These are phyloP conservation scores for Anniella stebbinsi DNA, from an alignment of 2,797 vertebrate species.

Conservation along the genomic window DNA sequence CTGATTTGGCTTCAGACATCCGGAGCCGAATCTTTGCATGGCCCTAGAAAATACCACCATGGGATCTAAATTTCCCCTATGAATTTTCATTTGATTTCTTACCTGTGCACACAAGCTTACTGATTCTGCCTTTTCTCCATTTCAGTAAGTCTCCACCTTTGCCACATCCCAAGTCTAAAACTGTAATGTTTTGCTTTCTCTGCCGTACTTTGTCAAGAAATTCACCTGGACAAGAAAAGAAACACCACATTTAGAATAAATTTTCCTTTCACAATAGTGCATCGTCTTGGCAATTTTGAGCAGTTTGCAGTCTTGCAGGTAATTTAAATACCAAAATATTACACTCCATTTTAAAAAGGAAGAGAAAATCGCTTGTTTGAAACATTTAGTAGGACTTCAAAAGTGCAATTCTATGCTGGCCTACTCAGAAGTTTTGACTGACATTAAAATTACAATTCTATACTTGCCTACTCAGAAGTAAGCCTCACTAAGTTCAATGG, in stretches of 20 bases:
- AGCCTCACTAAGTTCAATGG: neutral
- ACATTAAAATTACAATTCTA: neutral
- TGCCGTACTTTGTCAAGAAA: conserved; percentile 86
- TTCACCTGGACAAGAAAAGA: conserved; percentile 79
- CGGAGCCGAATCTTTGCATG: too few species aligned
- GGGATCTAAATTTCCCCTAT: neutral
- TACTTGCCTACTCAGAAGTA: neutral
- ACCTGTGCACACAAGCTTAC: conserved; percentile 94
- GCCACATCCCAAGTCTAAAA: conserved; percentile 95
- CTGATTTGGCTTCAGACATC: too few species aligned
- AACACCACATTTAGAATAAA: neutral
- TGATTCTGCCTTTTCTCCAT: conserved; percentile 94
- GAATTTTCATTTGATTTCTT: conserved; percentile 54
- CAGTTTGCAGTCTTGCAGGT: too few species aligned
- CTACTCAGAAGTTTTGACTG: neutral
- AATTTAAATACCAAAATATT: conserved; percentile 4
- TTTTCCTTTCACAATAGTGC: neutral
- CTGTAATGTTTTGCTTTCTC: conserved; percentile 81
- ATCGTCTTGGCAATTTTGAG: too few species aligned
- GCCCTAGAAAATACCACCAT: neutral
- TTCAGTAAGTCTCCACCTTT: conserved; percentile 98
- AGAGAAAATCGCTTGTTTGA: neutral
- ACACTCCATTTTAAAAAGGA: neutral
- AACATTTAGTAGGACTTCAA: neutral
- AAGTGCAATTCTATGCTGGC: neutral